Percentiles rank a stretch among this genome's conserved stretches.
Evolutionary conservation across 2,113 vertebrate species (phyloP).

Genomic region (Amia ocellicauda): DNA sequence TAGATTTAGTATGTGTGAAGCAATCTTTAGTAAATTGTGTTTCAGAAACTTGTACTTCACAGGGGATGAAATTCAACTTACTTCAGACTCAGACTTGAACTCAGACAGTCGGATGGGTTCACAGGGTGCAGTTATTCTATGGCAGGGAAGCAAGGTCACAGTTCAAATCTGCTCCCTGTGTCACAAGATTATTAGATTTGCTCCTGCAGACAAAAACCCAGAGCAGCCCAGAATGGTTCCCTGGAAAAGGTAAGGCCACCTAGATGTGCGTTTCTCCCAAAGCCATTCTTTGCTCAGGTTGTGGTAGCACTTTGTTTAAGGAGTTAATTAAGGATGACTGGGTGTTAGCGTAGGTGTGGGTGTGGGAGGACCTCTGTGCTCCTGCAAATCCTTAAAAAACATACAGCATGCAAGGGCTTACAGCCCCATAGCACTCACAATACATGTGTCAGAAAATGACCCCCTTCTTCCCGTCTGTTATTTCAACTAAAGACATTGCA

Average conservation of each 20-base stretch:
- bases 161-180: not conserved
- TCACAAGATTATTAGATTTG: constrained; percentile 17
- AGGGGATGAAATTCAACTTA: not conserved
- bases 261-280: not conserved
- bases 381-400: no score
- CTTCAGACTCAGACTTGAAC: not conserved
- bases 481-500: no score
- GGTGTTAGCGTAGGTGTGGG: no score
- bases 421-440: no score
- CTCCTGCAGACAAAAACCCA: constrained; percentile 3
- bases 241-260: constrained; percentile 16
- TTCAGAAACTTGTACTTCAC: not conserved
- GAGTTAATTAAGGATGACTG: no score
- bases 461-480: no score
- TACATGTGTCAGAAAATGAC: no score
- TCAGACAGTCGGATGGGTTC: constrained; percentile 13
- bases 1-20: constrained; percentile 12
- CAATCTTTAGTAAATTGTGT: constrained; percentile 19
- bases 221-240: constrained; percentile 7
- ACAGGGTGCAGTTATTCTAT: constrained; percentile 13
- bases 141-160: constrained; percentile 3
- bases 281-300: not conserved
- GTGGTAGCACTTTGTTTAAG: not conserved
- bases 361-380: no score
- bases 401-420: no score